A percentile compares a stretch with the other conserved stretches of the same genome.
Conservation (phyloP, 2,113 vertebrate species). For the Athene noctua region DNA sequence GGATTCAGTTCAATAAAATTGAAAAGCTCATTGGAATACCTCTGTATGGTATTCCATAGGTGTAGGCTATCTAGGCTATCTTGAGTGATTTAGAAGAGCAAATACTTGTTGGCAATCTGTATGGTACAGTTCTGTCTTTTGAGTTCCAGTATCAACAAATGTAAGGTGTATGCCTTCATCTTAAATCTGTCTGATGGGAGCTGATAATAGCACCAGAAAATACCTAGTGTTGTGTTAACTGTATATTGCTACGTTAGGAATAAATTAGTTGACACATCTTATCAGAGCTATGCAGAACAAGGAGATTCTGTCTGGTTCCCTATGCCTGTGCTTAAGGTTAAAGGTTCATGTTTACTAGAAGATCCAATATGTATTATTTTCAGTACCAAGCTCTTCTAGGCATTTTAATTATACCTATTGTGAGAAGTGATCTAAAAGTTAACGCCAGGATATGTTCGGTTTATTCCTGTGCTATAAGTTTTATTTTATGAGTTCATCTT, state of each 20-base stretch:
- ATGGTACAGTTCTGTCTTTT: not conserved
- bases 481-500: not conserved
- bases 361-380: not conserved
- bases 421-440: not conserved
- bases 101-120: not conserved
- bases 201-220: not conserved
- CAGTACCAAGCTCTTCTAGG: not conserved
- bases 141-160: not conserved
- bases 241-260: not conserved
- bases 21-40: not conserved
- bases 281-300: not conserved
- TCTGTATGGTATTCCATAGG: no score
- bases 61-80: no score
- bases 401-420: not conserved
- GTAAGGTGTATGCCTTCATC: not conserved
- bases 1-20: not conserved
- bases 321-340: not conserved
- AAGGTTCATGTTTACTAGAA: not conserved
- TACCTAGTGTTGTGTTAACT: not conserved
- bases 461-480: not conserved
- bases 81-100: not conserved
- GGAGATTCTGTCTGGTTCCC: not conserved
- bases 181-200: not conserved
- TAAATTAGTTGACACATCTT: not conserved
- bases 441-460: not conserved